Evolutionary conservation across 2,888 invertebrate species (phyloP).

Genomic region (Drosophila neonasuta): DNA sequence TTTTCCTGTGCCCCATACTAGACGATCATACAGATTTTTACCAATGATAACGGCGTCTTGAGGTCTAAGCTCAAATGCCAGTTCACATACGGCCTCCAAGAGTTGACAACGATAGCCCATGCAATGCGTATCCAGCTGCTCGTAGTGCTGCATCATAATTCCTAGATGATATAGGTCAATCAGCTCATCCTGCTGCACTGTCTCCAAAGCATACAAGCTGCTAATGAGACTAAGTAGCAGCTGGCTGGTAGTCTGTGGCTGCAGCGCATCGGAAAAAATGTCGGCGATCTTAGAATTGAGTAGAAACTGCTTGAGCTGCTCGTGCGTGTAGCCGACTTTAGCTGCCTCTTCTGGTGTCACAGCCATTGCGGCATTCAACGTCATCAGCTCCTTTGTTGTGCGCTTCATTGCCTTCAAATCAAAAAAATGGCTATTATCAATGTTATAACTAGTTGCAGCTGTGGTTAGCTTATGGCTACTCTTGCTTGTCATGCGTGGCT

Average conservation of each 20-base stretch:
- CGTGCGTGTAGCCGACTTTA: constrained; percentile 11
- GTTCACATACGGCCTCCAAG: constrained; percentile 25
- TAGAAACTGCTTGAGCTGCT: constrained; percentile 34
- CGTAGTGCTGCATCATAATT: constrained; percentile 50
- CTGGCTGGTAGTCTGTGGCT: constrained; percentile 6
- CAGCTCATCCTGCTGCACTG: constrained; percentile 17
- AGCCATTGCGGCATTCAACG: background rate
- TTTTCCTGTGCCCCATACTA: constrained; percentile 24
- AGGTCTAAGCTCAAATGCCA: constrained; percentile 12
- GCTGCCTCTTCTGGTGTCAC: background rate
- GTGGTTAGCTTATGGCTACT: background rate
- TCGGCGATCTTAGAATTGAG: constrained; percentile 26
- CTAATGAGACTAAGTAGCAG: constrained; percentile 7
- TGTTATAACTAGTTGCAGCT: background rate
- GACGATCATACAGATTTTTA: constrained; percentile 13
- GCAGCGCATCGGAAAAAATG: constrained; percentile 9
- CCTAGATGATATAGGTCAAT: constrained; percentile 48
- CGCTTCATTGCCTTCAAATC: background rate
- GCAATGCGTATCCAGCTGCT: constrained; percentile 2
- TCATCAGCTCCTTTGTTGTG: background rate
- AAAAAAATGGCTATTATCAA: background rate
- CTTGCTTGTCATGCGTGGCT: background rate
- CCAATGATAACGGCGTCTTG: constrained; percentile 34
- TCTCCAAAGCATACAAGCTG: background rate
- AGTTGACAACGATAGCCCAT: constrained; percentile 34